Percentiles rank a stretch among this genome's conserved stretches.
These are phyloP conservation scores for Mactra quadrangularis DNA, from an alignment of 1,140 invertebrate genomes.

Conservation along the genomic window DNA sequence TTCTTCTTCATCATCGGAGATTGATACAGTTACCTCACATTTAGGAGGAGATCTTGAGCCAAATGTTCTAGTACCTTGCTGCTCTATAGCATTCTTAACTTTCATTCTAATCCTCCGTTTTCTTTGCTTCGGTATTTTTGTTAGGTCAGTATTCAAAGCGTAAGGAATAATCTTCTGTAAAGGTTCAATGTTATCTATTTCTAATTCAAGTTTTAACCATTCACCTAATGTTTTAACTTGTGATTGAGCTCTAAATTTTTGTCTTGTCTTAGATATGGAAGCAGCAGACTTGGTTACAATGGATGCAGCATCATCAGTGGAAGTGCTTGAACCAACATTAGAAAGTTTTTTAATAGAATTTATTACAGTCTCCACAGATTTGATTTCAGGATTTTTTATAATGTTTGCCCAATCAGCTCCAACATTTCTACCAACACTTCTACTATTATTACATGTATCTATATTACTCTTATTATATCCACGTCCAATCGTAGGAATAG, in stretches of 20 bases:
- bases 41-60: neutral
- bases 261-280: conserved; percentile 41
- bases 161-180: conserved; percentile 55
- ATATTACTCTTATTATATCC: conserved; percentile 9
- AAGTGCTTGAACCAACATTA: neutral
- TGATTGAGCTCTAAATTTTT: conserved; percentile 32
- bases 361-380: conserved; percentile 25
- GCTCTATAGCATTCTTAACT: conserved; percentile 48
- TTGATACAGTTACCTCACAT: no score
- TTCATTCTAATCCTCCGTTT: conserved; percentile 37
- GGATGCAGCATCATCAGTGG: conserved; percentile 22
- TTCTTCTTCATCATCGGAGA: neutral
- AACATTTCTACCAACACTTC: neutral
- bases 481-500: neutral
- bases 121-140: conserved; percentile 45
- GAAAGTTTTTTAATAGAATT: conserved; percentile 9
- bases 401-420: conserved; percentile 48
- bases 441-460: neutral
- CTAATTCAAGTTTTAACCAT: conserved; percentile 59
- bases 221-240: conserved; percentile 60
- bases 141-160: conserved; percentile 43
- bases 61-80: conserved; percentile 32
- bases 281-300: conserved; percentile 50
- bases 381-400: conserved; percentile 23
- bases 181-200: conserved; percentile 46